A percentile compares a stretch with the other conserved stretches of the same genome.
Conservation (phyloP, 2,797 vertebrate species). For the Arnoldichthys spilopterus region DNA sequence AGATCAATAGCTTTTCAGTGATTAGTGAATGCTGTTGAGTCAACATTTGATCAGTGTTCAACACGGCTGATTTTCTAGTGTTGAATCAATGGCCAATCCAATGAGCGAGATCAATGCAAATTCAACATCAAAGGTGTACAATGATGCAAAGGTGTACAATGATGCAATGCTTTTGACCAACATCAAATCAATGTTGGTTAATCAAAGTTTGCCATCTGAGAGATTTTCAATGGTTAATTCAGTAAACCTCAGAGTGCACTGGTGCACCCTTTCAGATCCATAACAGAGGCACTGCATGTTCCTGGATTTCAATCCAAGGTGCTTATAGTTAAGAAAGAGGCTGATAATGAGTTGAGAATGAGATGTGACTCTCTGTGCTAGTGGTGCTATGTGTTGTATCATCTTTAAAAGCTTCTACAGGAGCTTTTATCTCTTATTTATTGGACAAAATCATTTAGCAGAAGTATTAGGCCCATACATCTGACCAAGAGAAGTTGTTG, state of each 20-base stretch:
- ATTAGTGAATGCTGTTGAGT: too few species aligned
- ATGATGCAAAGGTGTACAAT: too few species aligned
- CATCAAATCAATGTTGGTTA: too few species aligned
- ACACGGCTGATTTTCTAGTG: too few species aligned
- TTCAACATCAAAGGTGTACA: too few species aligned
- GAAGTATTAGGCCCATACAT: slow-evolving; percentile 26
- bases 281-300: neutral
- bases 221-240: neutral
- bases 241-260: neutral
- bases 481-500: slow-evolving; percentile 30
- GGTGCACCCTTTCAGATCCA: neutral
- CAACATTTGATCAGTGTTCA: too few species aligned
- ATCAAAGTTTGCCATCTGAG: too few species aligned
- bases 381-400: slow-evolving; percentile 38
- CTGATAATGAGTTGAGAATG: neutral
- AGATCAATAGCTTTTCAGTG: too few species aligned
- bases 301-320: neutral
- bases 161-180: too few species aligned
- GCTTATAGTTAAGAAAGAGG: neutral
- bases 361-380: slow-evolving; percentile 15
- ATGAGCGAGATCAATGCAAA: too few species aligned
- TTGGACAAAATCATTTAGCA: slow-evolving; percentile 23
- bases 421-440: slow-evolving; percentile 23
- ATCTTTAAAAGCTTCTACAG: slow-evolving; percentile 23
- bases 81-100: too few species aligned